Evolutionary conservation across 2,888 invertebrate genomes (phyloP).

Genomic region (Aromia moschata): DNA sequence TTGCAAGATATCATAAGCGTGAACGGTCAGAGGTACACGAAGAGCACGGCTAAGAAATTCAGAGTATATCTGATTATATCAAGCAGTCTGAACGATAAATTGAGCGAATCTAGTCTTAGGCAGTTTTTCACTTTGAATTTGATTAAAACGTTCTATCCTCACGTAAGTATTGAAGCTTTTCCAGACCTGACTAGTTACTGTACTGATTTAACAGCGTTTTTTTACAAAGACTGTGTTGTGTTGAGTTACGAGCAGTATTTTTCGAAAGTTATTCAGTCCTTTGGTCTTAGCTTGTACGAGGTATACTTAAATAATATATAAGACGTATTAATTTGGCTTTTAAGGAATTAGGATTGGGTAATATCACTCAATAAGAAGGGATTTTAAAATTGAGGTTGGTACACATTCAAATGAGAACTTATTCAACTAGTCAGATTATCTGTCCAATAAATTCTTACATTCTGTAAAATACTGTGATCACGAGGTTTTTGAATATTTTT

Average conservation of each 20-base stretch:
- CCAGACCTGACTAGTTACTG: conserved; percentile 67
- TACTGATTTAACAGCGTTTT: conserved; percentile 41
- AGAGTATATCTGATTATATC: conserved; percentile 78
- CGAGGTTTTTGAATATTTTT: too few relatives aligned
- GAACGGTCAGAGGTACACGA: conserved; percentile 62
- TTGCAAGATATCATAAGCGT: conserved; percentile 68
- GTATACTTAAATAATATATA: conserved; percentile 24
- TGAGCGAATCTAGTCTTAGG: conserved; percentile 60
- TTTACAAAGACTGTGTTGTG: conserved; percentile 36
- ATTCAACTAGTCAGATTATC: too few relatives aligned
- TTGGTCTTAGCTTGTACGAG: conserved; percentile 39
- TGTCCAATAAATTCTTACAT: too few relatives aligned
- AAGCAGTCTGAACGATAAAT: conserved; percentile 70
- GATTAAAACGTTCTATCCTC: conserved; percentile 75
- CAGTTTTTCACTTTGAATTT: conserved; percentile 64
- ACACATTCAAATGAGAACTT: too few relatives aligned
- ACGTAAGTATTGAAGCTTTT: conserved; percentile 79
- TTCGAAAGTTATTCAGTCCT: conserved; percentile 26
- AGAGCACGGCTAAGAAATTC: conserved; percentile 65
- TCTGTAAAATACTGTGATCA: too few relatives aligned
- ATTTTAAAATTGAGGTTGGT: too few relatives aligned
- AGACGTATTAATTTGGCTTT: background rate
- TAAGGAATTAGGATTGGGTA: too few relatives aligned
- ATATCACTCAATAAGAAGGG: too few relatives aligned
- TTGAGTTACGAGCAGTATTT: conserved; percentile 29